Percentiles rank a stretch among this genome's conserved stretches.
Conservation (phyloP, 2,797 vertebrate genomes). For the Dryobates pubescens region DNA sequence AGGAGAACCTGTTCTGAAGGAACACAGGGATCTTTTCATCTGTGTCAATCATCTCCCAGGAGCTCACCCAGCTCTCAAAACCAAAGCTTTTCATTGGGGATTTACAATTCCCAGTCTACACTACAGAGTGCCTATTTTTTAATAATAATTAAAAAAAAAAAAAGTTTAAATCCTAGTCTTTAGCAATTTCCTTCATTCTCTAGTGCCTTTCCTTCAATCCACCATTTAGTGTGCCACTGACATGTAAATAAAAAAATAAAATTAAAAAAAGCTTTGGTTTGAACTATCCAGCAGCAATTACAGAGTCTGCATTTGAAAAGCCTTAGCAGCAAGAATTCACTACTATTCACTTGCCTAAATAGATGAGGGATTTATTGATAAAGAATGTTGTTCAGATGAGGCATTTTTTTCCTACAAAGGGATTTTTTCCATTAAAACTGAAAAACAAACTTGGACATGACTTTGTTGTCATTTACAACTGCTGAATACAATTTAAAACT, state of each 20-base stretch:
- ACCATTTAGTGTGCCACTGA: background rate
- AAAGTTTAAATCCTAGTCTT: background rate
- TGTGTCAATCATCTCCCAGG: background rate
- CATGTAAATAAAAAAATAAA: background rate
- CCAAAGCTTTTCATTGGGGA: background rate
- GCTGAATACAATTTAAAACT: background rate
- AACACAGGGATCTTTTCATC: background rate
- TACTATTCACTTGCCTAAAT: background rate
- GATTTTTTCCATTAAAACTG: background rate
- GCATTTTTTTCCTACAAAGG: background rate
- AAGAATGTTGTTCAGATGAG: background rate
- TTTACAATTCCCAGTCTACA: background rate
- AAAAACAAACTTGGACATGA: background rate
- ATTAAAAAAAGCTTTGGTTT: background rate
- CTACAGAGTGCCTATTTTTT: background rate
- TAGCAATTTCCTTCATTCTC: background rate
- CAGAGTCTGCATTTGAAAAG: background rate
- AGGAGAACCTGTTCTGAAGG: background rate
- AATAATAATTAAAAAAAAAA: background rate
- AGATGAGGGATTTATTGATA: background rate
- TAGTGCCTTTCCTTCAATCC: background rate
- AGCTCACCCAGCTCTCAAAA: background rate
- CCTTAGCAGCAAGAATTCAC: background rate
- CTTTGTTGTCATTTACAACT: background rate
- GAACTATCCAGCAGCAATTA: background rate